Percentiles rank a stretch among this genome's conserved stretches.
Conservation (phyloP, 2,113 vertebrate species). For the Paralichthys olivaceus region DNA sequence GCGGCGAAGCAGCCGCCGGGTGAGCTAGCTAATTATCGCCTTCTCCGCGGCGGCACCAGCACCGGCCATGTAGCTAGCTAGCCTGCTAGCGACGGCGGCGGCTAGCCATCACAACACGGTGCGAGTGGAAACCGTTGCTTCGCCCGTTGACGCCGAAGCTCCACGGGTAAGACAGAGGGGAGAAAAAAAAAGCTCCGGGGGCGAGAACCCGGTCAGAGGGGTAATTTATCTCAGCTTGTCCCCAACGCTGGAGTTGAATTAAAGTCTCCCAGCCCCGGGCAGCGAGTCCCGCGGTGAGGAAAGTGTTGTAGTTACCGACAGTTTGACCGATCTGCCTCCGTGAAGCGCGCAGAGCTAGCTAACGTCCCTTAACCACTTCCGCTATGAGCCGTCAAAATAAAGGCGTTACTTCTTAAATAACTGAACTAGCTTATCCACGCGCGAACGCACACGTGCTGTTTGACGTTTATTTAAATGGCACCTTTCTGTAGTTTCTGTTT, state of each 20-base stretch:
- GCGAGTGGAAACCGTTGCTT: too few relatives aligned
- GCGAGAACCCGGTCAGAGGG: too few relatives aligned
- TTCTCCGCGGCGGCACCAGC: conserved; percentile 29
- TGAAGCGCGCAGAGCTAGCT: not conserved
- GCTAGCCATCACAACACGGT: conserved; percentile 56
- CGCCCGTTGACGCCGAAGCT: too few relatives aligned
- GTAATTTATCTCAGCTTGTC: too few relatives aligned
- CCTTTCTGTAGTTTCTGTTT: too few relatives aligned
- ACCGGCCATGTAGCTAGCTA: conserved; percentile 50
- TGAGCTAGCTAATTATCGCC: conserved; percentile 55
- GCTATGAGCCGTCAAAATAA: conserved; percentile 1
- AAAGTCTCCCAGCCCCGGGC: too few relatives aligned
- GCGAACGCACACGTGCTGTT: accelerated
- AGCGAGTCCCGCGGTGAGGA: not conserved
- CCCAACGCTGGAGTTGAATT: too few relatives aligned
- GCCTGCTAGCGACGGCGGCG: not conserved
- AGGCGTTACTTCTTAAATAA: not conserved
- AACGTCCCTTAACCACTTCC: accelerated
- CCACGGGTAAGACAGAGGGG: too few relatives aligned
- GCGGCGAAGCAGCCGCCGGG: conserved; percentile 22
- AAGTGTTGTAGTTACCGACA: conserved; percentile 57
- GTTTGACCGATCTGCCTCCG: conserved; percentile 53
- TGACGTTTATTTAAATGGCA: too few relatives aligned
- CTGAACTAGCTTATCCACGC: not conserved
- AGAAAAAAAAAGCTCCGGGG: not conserved